phyloP scores from a whole-genome alignment of 2,113 vertebrate genomes.

The Leucopternis melanops region DNA sequence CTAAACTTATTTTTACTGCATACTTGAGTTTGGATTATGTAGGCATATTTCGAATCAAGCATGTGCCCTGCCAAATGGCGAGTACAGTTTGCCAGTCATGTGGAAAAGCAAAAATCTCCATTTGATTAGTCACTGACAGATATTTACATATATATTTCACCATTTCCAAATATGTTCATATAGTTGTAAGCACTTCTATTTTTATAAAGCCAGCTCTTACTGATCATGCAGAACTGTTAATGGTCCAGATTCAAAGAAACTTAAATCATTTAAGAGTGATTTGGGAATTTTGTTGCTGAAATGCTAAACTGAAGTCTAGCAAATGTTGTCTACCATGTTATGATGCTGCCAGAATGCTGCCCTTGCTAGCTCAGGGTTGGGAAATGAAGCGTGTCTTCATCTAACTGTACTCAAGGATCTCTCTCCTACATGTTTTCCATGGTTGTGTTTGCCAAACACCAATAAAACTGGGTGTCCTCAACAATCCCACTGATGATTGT shows the following conservation, averaged over 20 bases:
- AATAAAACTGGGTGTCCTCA: neutral
- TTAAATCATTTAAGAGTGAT: neutral
- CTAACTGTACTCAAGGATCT: neutral
- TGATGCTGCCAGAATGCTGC: neutral
- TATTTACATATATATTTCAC: neutral
- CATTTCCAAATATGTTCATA: neutral
- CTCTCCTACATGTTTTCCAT: fast-evolving
- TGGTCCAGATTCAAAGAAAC: neutral
- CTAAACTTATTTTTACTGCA: neutral
- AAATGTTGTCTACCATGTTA: neutral
- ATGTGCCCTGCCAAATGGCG: conserved; percentile 12
- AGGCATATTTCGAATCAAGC: neutral
- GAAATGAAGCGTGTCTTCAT: neutral
- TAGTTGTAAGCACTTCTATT: neutral
- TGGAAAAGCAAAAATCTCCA: conserved; percentile 16
- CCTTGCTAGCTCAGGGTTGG: neutral
- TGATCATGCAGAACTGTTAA: neutral
- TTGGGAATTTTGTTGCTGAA: neutral
- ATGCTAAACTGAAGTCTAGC: neutral
- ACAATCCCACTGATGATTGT: neutral
- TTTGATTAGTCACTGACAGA: conserved; percentile 25
- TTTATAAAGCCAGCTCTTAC: neutral
- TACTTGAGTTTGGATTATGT: neutral
- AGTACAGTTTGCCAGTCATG: neutral
- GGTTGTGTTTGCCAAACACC: neutral